A percentile compares a stretch with the other conserved stretches of the same genome.
Conservation (phyloP, 2,888 invertebrate genomes). For the Erebia ligea region DNA sequence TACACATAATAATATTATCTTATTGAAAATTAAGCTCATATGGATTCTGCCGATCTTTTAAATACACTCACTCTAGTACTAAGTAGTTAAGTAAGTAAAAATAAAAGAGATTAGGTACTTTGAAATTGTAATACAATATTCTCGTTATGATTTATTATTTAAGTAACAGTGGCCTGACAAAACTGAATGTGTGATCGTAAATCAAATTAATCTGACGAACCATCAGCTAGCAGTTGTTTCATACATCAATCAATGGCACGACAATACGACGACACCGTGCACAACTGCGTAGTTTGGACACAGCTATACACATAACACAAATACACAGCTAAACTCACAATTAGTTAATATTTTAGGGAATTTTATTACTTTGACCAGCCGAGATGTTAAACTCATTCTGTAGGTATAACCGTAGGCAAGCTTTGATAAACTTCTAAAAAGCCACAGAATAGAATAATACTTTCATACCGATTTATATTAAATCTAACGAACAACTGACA, state of each 20-base stretch:
- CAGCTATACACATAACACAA: too few relatives aligned
- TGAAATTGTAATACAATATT: background rate
- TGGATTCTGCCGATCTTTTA: too few relatives aligned
- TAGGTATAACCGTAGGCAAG: too few relatives aligned
- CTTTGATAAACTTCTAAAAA: too few relatives aligned
- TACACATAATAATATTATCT: too few relatives aligned
- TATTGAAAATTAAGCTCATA: too few relatives aligned
- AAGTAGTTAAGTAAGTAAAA: background rate
- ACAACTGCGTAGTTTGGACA: slow-evolving; percentile 12
- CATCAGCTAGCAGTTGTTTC: slow-evolving; percentile 34
- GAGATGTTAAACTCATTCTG: background rate
- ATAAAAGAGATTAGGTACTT: background rate
- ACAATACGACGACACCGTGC: slow-evolving; percentile 31
- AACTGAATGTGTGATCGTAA: slow-evolving; percentile 25
- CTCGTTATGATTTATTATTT: background rate
- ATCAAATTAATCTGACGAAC: slow-evolving; percentile 33
- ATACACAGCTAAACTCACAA: background rate
- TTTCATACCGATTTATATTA: too few relatives aligned
- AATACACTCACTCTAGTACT: too few relatives aligned
- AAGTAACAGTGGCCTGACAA: background rate
- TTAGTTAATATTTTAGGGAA: background rate
- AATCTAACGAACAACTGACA: too few relatives aligned
- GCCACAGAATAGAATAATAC: too few relatives aligned
- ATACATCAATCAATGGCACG: slow-evolving; percentile 36
- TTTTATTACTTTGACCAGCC: background rate